phyloP scores from a whole-genome alignment of 2,797 vertebrate species.

The Pseudochromis fuscus region DNA sequence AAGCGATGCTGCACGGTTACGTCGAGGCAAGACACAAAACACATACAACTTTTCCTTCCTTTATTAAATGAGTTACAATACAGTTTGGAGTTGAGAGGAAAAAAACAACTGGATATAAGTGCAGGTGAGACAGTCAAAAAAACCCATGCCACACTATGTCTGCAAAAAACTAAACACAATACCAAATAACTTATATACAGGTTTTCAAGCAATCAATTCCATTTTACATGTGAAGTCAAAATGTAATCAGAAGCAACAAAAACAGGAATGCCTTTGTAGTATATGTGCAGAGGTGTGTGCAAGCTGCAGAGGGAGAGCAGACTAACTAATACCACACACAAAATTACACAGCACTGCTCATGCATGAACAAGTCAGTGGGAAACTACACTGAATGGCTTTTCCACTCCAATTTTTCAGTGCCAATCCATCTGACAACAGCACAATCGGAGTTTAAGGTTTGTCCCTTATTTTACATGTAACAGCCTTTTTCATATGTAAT shows the following conservation, averaged over 20 bases:
- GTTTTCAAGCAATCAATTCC: no score
- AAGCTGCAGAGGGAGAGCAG: conserved; percentile 10
- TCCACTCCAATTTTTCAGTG: background rate
- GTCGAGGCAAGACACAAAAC: background rate
- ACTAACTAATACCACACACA: conserved; percentile 12
- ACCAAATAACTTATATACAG: conserved; percentile 58
- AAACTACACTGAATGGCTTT: background rate
- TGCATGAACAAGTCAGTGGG: background rate
- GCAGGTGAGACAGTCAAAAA: conserved; percentile 8
- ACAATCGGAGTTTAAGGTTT: background rate
- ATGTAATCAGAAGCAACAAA: conserved; percentile 51
- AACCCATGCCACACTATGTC: background rate
- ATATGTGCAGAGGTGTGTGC: conserved; percentile 18
- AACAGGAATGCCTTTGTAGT: conserved; percentile 24
- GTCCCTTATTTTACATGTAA: conserved; percentile 14
- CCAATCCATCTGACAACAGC: background rate
- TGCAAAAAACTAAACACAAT: conserved; percentile 18
- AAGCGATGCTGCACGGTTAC: no score
- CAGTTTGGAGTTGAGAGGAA: conserved; percentile 50
- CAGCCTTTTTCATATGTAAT: conserved; percentile 13
- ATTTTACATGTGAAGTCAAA: conserved; percentile 36
- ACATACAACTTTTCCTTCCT: conserved; percentile 28
- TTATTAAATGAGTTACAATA: conserved; percentile 63
- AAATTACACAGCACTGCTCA: conserved; percentile 29
- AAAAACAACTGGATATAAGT: conserved; percentile 31